Conservation (phyloP, 2,888 invertebrate genomes). For the Chaitophorus viminalis region DNA sequence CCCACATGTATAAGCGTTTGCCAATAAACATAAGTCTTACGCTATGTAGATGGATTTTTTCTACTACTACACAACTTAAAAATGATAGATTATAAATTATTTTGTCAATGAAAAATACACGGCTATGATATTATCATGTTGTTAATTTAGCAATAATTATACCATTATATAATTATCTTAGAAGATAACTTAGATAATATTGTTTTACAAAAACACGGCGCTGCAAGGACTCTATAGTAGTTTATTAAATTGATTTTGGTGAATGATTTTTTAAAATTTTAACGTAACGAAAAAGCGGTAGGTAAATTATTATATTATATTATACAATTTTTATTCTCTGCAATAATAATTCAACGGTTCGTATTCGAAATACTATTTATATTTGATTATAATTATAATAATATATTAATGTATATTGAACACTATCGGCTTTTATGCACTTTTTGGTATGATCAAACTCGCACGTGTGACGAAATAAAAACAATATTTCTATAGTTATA, state of each 20-base stretch:
- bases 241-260: too few relatives aligned
- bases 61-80: not conserved
- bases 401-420: not conserved
- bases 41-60: not conserved
- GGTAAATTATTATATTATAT: too few relatives aligned
- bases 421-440: not conserved
- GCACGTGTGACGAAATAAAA: not conserved
- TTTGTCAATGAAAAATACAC: not conserved
- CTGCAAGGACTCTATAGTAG: not conserved
- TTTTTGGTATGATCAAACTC: not conserved
- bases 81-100: not conserved
- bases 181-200: not conserved
- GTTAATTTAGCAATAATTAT: not conserved
- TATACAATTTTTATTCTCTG: not conserved
- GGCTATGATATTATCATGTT: too few relatives aligned
- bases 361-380: not conserved
- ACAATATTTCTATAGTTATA: not conserved
- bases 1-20: not conserved
- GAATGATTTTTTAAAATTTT: not conserved
- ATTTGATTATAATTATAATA: not conserved
- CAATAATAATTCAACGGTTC: not conserved
- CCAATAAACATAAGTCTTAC: not conserved
- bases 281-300: not conserved
- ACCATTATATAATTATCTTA: not conserved
- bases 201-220: not conserved